Evolutionary conservation across 2,113 vertebrate genomes (phyloP), one percentile per base, ranked within the genome.

Genomic region (Siniperca knerii): DNA sequence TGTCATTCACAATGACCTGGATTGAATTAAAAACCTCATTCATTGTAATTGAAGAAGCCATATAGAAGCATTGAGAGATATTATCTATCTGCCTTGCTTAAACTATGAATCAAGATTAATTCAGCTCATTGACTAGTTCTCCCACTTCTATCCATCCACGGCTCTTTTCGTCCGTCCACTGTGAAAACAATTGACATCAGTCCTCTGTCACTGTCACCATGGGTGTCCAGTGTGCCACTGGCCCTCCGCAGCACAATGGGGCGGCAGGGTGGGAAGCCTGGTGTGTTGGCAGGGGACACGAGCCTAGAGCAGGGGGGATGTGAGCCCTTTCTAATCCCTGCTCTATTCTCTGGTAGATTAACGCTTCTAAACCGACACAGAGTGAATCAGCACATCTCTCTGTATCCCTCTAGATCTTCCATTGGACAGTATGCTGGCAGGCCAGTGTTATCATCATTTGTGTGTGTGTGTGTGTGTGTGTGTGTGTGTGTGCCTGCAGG

Each of bases 311-410:
- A 48, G 84, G 80, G 84, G 83, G 86, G 87, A 57, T 23, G n/a
- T 68, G 83, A 86, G 81, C 82, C 90, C 64, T 78, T 78, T 72
- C 86, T 95, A 96, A 96, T 96, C 95, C 95, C 90, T 42, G 29
- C 44, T 90, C 91, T 91, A 94, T 95, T 95, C 86, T 95, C 82
- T 88, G 78, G 77, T 89, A 94, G 94, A 94, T 96, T 96, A 96
- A 90, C 93, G 12, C 82, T 87, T 93, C 88, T 95, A 93, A 94
- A 95, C 87, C 90, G n/a, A 82, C 85, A 89, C 89, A 83, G 87
- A 92, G 87, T 96, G 96, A 96, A 92, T 96, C 96, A 96, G 96
- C 96, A 96, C 75, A 95, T 96, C 92, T 90, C 85, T 95, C 89
- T 91, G 82, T 87, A 77, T 88, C 71, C 77, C 78, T 73, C 75